Conservation (phyloP, 2,797 vertebrate species). For the Holocentrus rufus region DNA sequence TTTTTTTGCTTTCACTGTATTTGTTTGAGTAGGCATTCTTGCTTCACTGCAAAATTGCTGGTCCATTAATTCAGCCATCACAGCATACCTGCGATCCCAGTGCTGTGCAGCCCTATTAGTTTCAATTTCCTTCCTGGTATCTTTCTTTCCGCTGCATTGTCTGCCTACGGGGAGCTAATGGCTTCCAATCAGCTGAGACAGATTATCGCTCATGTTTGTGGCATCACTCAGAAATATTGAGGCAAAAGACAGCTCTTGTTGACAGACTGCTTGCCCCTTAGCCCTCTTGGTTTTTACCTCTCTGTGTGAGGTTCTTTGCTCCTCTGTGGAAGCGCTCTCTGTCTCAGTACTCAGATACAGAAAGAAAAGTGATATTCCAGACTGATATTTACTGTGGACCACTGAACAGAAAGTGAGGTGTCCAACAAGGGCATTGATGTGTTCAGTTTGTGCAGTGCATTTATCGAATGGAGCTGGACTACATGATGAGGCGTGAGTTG, state of each 20-base stretch:
- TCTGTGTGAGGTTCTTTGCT: conserved; percentile 49
- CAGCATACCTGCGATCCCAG: conserved; percentile 49
- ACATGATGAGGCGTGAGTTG: conserved; percentile 20
- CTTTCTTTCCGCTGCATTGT: conserved; percentile 51
- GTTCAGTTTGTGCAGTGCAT: conserved; percentile 22
- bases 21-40: conserved; percentile 24
- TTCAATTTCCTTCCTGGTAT: conserved; percentile 66
- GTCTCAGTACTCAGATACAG: conserved; percentile 43
- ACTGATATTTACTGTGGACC: conserved; percentile 2
- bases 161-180: conserved; percentile 39
- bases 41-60: conserved; percentile 29
- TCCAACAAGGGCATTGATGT: conserved; percentile 20
- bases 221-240: conserved; percentile 39
- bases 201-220: conserved; percentile 41
- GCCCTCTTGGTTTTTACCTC: conserved; percentile 44
- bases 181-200: conserved; percentile 57
- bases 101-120: conserved; percentile 63
- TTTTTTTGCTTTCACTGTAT: background rate
- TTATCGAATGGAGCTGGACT: conserved; percentile 24
- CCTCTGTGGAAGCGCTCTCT: conserved; percentile 28
- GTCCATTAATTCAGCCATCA: conserved; percentile 57
- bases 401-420: conserved; percentile 30
- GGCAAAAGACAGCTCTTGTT: conserved; percentile 44
- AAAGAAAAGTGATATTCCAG: background rate
- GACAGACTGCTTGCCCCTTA: conserved; percentile 51